Conservation (phyloP, 2,797 vertebrate genomes). For the Sylvilagus floridanus region DNA sequence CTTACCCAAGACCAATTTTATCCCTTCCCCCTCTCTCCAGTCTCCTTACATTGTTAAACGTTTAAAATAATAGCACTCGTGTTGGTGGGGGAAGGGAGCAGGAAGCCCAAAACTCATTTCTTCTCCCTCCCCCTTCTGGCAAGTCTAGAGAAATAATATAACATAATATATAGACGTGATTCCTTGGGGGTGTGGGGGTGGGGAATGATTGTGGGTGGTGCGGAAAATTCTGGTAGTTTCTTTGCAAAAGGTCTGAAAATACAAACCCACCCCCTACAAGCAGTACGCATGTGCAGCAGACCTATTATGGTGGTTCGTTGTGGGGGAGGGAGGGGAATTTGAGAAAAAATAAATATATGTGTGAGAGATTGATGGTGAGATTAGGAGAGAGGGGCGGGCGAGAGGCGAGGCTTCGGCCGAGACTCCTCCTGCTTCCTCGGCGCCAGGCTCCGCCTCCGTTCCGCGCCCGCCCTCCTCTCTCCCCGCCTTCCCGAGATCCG, state of each 20-base stretch:
- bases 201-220: constrained; percentile 85
- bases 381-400: constrained; percentile 79
- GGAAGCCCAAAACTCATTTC: constrained; percentile 81
- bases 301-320: constrained; percentile 85
- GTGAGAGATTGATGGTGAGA: constrained; percentile 85
- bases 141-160: constrained; percentile 83
- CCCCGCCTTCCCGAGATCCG: constrained; percentile 63
- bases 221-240: constrained; percentile 88
- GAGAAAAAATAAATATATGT: constrained; percentile 86
- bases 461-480: neutral
- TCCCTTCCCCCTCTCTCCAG: constrained; percentile 78
- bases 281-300: constrained; percentile 83
- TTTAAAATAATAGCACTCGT: constrained; percentile 83
- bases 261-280: constrained; percentile 83
- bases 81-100: constrained; percentile 83
- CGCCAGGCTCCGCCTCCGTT: constrained; percentile 62
- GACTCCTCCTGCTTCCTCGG: constrained; percentile 55
- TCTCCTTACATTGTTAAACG: constrained; percentile 83
- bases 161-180: constrained; percentile 84
- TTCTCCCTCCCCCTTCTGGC: constrained; percentile 83
- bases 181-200: constrained; percentile 80
- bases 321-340: constrained; percentile 83
- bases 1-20: constrained; percentile 80
- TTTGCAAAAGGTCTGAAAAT: constrained; percentile 85
- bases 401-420: constrained; percentile 68